Percentiles rank a stretch among this genome's conserved stretches.
These are phyloP conservation scores for Lagopus muta DNA, from an alignment of 2,113 vertebrate species.

Conservation along the genomic window DNA sequence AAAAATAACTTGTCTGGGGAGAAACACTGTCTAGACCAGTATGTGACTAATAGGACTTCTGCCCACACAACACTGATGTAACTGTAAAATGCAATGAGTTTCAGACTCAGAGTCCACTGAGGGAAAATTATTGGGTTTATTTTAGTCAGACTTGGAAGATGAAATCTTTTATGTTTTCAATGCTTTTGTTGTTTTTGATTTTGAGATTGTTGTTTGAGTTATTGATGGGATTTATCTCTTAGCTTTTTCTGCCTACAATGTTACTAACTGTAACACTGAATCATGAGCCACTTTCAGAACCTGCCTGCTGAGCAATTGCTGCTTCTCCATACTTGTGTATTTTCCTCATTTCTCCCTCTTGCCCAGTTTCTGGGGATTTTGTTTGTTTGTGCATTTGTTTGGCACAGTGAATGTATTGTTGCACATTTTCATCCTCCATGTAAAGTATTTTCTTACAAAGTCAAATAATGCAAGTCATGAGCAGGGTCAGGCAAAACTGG, in stretches of 20 bases:
- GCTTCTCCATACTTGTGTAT: background rate
- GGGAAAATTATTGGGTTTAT: accelerated
- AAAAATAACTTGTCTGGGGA: background rate
- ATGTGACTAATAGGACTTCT: accelerated
- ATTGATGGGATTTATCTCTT: background rate
- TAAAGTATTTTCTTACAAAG: background rate
- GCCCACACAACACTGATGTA: background rate
- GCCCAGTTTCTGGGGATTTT: background rate
- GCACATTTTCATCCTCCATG: background rate
- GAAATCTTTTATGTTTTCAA: background rate
- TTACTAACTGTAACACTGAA: background rate
- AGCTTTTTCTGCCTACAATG: background rate
- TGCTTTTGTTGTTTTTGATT: background rate
- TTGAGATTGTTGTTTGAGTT: background rate
- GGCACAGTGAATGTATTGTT: background rate
- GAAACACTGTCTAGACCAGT: background rate
- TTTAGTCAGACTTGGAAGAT: background rate
- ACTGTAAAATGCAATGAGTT: background rate
- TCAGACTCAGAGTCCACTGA: background rate
- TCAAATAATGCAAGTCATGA: background rate
- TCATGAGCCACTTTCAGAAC: background rate
- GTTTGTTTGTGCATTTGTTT: background rate
- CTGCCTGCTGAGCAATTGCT: background rate
- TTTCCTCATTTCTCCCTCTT: background rate
- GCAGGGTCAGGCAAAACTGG: accelerated